Conservation (phyloP, 1,140 invertebrate genomes). For the Leptestheria dahalacensis region DNA sequence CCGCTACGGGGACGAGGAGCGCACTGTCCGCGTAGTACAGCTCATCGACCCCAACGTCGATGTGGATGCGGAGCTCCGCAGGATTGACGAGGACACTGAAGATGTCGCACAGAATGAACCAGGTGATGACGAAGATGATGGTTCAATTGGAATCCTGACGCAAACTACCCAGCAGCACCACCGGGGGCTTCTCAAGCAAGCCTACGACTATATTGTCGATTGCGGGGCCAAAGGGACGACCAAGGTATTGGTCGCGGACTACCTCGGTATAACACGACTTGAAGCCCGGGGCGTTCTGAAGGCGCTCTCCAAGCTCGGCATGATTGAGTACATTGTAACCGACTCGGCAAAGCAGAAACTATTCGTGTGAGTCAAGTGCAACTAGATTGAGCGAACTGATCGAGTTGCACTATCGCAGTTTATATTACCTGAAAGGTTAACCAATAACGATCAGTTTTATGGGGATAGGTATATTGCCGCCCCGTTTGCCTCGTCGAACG, state of each 20-base stretch:
- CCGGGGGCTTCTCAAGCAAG: slow-evolving; percentile 31
- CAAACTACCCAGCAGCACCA: slow-evolving; percentile 16
- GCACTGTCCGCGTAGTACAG: slow-evolving; percentile 34
- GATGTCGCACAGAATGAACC: slow-evolving; percentile 27
- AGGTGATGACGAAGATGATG: slow-evolving; percentile 34
- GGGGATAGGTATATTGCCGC: slow-evolving; percentile 25
- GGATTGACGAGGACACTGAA: slow-evolving; percentile 16
- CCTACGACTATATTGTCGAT: slow-evolving; percentile 31
- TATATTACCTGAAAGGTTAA: neutral
- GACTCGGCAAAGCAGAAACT: slow-evolving; percentile 20
- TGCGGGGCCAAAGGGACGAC: slow-evolving; percentile 32
- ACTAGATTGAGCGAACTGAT: too few species aligned
- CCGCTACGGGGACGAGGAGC: slow-evolving; percentile 35
- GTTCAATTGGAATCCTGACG: slow-evolving; percentile 20
- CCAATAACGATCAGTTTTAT: neutral
- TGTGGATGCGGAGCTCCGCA: slow-evolving; percentile 28
- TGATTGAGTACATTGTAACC: slow-evolving; percentile 25
- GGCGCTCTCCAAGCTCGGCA: slow-evolving; percentile 23
- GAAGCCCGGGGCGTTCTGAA: slow-evolving; percentile 34
- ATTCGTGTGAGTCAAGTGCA: too few species aligned
- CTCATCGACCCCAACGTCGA: slow-evolving; percentile 35
- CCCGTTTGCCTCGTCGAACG: slow-evolving; percentile 15
- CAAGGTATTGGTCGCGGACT: slow-evolving; percentile 29
- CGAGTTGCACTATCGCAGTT: neutral
- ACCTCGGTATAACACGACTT: slow-evolving; percentile 35